Evolutionary conservation across 2,797 vertebrate species (phyloP).

Genomic region (Pitangus sulphuratus): DNA sequence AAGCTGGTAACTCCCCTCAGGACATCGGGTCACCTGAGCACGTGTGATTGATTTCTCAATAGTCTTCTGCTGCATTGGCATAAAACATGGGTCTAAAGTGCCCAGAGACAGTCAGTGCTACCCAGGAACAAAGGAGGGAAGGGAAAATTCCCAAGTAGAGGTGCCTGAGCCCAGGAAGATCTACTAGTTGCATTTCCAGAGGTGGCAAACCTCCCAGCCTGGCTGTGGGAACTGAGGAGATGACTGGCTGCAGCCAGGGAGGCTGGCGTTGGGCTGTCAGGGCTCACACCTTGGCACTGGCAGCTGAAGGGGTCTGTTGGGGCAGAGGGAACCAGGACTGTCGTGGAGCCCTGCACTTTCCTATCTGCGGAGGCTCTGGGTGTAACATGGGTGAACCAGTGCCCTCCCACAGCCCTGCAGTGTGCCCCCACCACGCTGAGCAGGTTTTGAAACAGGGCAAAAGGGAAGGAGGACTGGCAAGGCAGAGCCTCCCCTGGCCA

Average conservation of each 20-base stretch:
- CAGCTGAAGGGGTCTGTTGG: neutral
- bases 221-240: neutral
- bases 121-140: neutral
- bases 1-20: neutral
- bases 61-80: neutral
- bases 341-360: neutral
- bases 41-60: neutral
- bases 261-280: neutral
- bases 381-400: rapidly evolving
- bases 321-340: neutral
- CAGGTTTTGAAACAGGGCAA: neutral
- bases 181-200: neutral
- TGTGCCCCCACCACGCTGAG: neutral
- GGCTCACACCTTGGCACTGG: neutral
- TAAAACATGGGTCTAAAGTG: neutral
- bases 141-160: neutral
- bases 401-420: neutral
- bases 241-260: neutral
- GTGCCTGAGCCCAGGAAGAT: neutral
- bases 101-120: neutral
- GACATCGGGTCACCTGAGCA: neutral
- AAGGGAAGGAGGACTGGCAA: neutral
- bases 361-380: neutral
- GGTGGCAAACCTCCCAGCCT: neutral
- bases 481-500: neutral